These are phyloP conservation scores for Prolemur simus DNA, from an alignment of 2,113 vertebrate species.

Conservation along the genomic window DNA sequence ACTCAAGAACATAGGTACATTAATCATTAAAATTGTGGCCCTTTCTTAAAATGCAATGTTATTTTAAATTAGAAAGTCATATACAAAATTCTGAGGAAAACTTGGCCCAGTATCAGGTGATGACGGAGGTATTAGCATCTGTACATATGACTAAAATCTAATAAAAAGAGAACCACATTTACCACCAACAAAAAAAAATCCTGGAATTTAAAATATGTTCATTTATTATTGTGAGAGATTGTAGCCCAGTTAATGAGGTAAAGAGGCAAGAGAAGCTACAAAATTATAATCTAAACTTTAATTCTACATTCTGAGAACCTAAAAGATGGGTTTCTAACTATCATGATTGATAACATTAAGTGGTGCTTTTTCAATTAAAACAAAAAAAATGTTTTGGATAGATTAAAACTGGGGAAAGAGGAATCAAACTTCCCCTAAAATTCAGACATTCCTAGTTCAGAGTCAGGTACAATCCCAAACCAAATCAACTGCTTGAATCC, in stretches of 20 bases:
- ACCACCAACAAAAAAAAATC: neutral
- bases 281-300: neutral
- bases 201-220: neutral
- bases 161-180: neutral
- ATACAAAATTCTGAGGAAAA: neutral
- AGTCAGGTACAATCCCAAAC: neutral
- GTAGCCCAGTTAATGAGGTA: neutral
- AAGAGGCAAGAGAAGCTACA: neutral
- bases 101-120: neutral
- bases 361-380: neutral
- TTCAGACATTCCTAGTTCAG: neutral
- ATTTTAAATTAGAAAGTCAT: conserved; percentile 14
- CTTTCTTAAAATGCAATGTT: neutral
- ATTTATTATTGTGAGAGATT: neutral
- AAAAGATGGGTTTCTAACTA: neutral
- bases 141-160: neutral
- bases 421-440: neutral
- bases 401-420: neutral
- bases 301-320: neutral
- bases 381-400: neutral
- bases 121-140: neutral
- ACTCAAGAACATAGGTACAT: neutral
- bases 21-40: conserved; percentile 30
- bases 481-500: neutral
- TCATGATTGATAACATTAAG: neutral